These are phyloP conservation scores for Silurus asotus DNA, from an alignment of 2,113 vertebrate genomes.

Conservation along the genomic window DNA sequence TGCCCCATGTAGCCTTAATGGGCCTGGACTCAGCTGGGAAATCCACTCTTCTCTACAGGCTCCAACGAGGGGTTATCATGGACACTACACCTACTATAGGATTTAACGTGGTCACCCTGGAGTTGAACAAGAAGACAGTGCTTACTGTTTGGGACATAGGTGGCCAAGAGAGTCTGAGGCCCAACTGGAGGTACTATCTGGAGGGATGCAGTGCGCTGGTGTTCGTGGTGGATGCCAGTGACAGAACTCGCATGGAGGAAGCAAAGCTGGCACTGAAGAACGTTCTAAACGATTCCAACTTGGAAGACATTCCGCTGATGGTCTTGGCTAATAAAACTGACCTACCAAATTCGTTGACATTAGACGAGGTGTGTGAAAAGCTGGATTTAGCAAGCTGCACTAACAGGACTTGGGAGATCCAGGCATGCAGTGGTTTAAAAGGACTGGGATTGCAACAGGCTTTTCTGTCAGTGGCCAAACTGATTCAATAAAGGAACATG, in stretches of 20 bases:
- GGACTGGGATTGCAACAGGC: conserved; percentile 79
- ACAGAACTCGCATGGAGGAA: conserved; percentile 70
- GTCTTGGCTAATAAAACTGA: conserved; percentile 92
- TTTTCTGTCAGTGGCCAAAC: conserved; percentile 68
- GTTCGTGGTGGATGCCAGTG: conserved; percentile 83
- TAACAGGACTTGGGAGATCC: conserved; percentile 74
- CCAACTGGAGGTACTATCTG: conserved; percentile 81
- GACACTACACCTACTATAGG: conserved; percentile 83
- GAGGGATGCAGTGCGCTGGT: conserved; percentile 75
- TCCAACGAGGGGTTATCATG: conserved; percentile 73
- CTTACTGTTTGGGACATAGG: conserved; percentile 87
- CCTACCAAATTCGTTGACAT: conserved; percentile 66
- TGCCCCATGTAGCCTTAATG: conserved; percentile 64
- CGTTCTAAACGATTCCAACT: conserved; percentile 69
- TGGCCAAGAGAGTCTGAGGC: conserved; percentile 77
- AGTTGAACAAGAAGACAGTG: conserved; percentile 68
- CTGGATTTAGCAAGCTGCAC: conserved; percentile 61
- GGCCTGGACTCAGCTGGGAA: conserved; percentile 78
- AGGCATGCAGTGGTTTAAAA: conserved; percentile 74
- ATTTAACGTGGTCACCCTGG: conserved; percentile 82
- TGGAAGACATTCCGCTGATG: conserved; percentile 76
- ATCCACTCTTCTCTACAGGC: conserved; percentile 75
- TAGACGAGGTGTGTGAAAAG: conserved; percentile 67
- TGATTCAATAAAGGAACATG: conserved; percentile 67
- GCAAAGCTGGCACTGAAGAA: conserved; percentile 69